These are phyloP conservation scores for Plemyria rubiginata DNA, from an alignment of 2,888 invertebrate genomes.

Conservation along the genomic window DNA sequence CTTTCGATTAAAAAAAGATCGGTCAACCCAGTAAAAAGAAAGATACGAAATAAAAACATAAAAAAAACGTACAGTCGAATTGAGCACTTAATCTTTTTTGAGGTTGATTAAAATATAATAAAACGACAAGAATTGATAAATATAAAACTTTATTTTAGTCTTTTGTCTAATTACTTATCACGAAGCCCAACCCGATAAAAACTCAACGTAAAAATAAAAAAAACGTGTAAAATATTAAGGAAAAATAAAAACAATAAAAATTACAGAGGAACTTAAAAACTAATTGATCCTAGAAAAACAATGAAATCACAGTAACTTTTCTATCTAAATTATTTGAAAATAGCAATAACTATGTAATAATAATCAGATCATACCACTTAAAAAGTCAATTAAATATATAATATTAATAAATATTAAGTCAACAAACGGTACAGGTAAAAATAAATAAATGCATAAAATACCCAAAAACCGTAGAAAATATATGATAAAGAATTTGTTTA, in stretches of 20 bases:
- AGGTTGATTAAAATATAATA: not conserved
- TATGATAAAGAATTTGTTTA: too few species aligned
- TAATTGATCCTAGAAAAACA: not conserved
- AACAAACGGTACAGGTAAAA: too few species aligned
- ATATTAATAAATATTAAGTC: too few species aligned
- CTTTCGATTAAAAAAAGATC: too few species aligned
- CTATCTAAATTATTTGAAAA: not conserved
- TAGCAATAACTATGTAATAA: not conserved
- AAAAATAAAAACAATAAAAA: not conserved
- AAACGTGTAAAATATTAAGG: not conserved
- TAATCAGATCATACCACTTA: not conserved
- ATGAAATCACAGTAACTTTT: slow-evolving; percentile 8
- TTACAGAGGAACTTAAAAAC: slow-evolving; percentile 1
- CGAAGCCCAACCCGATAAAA: slow-evolving; percentile 3
- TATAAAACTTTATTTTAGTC: not conserved
- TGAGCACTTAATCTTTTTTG: too few species aligned
- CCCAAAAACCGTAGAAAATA: too few species aligned
- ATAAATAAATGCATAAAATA: too few species aligned
- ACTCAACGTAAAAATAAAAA: slow-evolving; percentile 1
- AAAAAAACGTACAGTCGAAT: too few species aligned
- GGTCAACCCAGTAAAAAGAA: too few species aligned
- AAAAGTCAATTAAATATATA: too few species aligned
- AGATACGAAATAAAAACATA: too few species aligned
- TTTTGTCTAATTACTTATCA: slow-evolving; percentile 3
- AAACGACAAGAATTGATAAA: not conserved